Evolutionary conservation across 2,113 vertebrate genomes (phyloP).

Genomic region (Corapipo altera): DNA sequence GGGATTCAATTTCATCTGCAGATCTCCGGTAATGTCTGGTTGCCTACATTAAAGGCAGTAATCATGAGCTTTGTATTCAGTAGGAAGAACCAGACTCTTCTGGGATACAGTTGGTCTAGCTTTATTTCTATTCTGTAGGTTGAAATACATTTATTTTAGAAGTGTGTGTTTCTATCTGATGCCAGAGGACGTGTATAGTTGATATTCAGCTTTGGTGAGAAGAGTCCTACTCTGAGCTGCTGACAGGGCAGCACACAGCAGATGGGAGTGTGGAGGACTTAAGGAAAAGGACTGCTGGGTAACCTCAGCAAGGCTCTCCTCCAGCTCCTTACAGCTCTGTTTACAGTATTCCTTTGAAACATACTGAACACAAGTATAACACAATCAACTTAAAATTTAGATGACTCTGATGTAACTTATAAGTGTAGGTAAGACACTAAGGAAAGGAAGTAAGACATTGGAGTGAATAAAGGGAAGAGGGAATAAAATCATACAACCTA

Average conservation of each 20-base stretch:
- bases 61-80: background rate
- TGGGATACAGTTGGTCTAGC: background rate
- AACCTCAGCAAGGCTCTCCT: background rate
- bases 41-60: background rate
- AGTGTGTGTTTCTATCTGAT: background rate
- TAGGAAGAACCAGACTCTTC: background rate
- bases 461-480: background rate
- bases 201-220: background rate
- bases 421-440: background rate
- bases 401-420: background rate
- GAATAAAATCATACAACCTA: background rate
- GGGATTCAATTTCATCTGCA: background rate
- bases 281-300: background rate
- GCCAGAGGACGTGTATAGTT: background rate
- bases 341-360: background rate
- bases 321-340: background rate
- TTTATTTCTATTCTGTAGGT: background rate
- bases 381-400: background rate
- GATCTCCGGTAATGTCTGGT: background rate
- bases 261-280: background rate
- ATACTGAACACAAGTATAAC: background rate
- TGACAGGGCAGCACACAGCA: background rate
- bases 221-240: background rate
- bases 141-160: background rate
- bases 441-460: background rate